Base-by-base conservation (phyloP, 2,113 vertebrate genomes). In the Erythrocebus patas region DNA sequence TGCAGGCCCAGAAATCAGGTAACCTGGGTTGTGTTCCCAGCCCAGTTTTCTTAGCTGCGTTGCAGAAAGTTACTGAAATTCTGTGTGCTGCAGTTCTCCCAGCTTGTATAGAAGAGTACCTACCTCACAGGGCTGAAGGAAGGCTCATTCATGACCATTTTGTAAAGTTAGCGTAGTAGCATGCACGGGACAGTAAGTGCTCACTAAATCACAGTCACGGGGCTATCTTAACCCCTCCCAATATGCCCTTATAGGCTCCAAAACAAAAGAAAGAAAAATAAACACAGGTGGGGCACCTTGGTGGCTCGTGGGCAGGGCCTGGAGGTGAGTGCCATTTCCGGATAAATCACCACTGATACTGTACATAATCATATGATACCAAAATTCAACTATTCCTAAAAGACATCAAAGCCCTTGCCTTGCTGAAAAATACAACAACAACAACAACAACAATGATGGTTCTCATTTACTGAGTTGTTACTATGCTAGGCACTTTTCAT, bases 91-190 rank as follows among this genome's bases (percentile, higher is more conserved):
- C 57, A 9, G 9, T 40, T 75, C 83, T 30, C 20, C 45, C 40
- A 64, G n/a, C n/a, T 17, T 30, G 32, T 82, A n/a, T 30, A 79
- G 73, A 59, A 92, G 61, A 55, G 73, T 10, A 25, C 17, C 61
- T 30, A 7, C 64, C 17, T 45, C 52, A 38, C 59, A 64, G 57
- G 10, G 23, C 7, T 16, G 35, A 27, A 18, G 4, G 14, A 1
- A 91, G 48, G 20, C 61, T 30, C 18, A 17, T 20, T 66, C 68
- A 32, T 59, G 76, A 45, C 72, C 35, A 8, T 43, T 66, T 11
- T 30, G 14, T 50, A 25, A 55, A 68, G 22, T 14, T 2, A 16
- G 40, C 13, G 0, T 18, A 25, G 50, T 0, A 40, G 32, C 1
- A 0, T 6, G 25, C 27, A 38, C 52, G 35, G 17, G 11, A 43